These are phyloP conservation scores for Rhagonycha fulva DNA, from an alignment of 2,888 invertebrate genomes.

Conservation along the genomic window DNA sequence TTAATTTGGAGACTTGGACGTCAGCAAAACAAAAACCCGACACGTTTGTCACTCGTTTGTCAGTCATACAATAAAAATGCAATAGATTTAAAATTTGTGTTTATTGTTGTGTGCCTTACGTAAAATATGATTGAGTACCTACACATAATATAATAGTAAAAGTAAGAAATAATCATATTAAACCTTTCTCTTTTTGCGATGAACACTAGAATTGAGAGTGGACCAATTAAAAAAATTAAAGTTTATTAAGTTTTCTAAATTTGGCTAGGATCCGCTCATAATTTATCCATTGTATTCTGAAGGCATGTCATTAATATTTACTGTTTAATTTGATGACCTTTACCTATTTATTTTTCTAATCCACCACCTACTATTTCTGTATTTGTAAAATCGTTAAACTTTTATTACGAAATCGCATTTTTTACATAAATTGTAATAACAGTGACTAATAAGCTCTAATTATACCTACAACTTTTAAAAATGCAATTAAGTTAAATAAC, in stretches of 20 bases:
- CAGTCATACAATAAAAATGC: too few relatives aligned
- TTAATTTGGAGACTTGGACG: neutral
- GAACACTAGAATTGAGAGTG: neutral
- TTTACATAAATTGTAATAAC: neutral
- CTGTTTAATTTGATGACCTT: neutral
- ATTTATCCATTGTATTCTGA: slow-evolving; percentile 2
- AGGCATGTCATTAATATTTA: neutral
- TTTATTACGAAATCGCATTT: neutral
- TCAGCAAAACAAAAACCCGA: neutral
- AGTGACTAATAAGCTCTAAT: neutral
- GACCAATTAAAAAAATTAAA: neutral
- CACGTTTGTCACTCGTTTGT: too few relatives aligned
- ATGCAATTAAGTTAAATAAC: neutral
- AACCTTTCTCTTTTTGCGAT: too few relatives aligned
- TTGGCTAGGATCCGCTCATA: neutral
- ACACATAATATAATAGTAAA: neutral
- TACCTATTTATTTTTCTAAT: neutral
- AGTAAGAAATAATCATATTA: neutral
- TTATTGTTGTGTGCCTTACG: neutral
- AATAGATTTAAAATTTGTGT: neutral
- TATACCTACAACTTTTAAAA: neutral
- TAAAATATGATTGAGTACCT: neutral
- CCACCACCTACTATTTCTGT: neutral
- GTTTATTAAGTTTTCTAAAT: neutral
- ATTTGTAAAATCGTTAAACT: neutral